Base-by-base conservation (phyloP, 2,113 vertebrate species). In the Hypanus sabinus region DNA sequence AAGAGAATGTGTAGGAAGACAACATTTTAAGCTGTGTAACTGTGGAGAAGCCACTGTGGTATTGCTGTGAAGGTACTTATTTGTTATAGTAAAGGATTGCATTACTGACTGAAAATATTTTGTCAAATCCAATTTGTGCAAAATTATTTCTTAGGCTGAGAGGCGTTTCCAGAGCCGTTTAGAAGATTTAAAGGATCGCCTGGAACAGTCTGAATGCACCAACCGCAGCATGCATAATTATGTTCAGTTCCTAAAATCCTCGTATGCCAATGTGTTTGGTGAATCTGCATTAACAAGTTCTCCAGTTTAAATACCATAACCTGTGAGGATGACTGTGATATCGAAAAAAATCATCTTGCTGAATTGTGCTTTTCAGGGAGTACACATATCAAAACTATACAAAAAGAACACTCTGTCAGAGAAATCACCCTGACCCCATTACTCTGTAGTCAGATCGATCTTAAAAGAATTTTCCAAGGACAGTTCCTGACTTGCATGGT, bases 171-270 rank as follows among this genome's bases (percentile, higher is more conserved):
- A 98, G 94, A 98, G 97, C 95, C 97, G 96, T 75, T 95, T 99
- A 5, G 98, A 99, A 94, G 98, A 99, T 90, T 92, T 99, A 93
- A 98, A 97, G 94, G 98, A 99, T 65, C 97, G 98, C 0, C 95
- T 99, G 95, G 98, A 98, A 94, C 98, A 98, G 95, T 98, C 98
- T 0, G 98, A 99, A 95, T 98, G 98, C 96, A 99, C 98, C 94
- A 99, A 98, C 95, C 97, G 98, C 75, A 99, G 98, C 96, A 98
- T 99, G 96, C 98, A 99, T 94, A 99, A 98, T 96, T 99, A 99
- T 0, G 97, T 99, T 85, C 98, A 98, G 94, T 99, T 99, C 96
- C 98, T 99, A 94, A 99, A 99, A 95, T 96, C 97, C 0, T 99
- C 98, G 0, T 99, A 99, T 0, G 96, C 97, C 95, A 98, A 97